A percentile compares a stretch with the other conserved stretches of the same genome.
Conservation (phyloP, 2,113 vertebrate species). For the Vulpes lagopus region DNA sequence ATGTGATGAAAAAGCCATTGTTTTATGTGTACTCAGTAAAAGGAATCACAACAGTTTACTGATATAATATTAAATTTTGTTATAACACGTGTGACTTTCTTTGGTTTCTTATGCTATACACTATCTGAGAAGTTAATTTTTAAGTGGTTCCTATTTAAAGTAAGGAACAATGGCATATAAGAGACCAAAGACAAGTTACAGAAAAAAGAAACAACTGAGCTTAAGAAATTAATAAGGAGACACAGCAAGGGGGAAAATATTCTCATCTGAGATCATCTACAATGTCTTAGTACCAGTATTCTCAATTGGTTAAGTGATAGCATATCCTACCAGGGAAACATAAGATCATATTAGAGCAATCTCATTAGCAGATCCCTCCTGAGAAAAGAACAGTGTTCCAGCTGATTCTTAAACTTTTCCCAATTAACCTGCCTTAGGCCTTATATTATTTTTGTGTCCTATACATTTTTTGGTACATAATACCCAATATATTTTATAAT, state of each 20-base stretch:
- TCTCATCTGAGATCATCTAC: not conserved
- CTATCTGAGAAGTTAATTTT: not conserved
- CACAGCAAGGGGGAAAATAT: not conserved
- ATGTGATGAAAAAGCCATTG: not conserved
- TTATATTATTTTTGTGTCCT: not conserved
- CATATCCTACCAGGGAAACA: not conserved
- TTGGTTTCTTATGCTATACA: not conserved
- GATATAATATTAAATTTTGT: not conserved
- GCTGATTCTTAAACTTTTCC: constrained; percentile 15
- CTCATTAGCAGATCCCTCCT: not conserved
- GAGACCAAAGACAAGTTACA: not conserved
- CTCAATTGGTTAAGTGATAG: not conserved
- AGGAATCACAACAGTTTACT: not conserved
- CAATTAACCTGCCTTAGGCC: not conserved
- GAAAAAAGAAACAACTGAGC: constrained; percentile 21
- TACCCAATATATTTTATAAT: not conserved
- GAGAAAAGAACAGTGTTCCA: not conserved
- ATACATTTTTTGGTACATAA: not conserved
- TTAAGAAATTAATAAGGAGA: constrained; percentile 38
- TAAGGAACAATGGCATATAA: not conserved
- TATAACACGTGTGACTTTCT: not conserved
- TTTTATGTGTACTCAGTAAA: not conserved
- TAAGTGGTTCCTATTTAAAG: not conserved
- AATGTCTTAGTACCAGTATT: not conserved
- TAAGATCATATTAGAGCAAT: not conserved